phyloP scores from a whole-genome alignment of 2,888 invertebrate species.

The Sarcophaga rosellei region DNA sequence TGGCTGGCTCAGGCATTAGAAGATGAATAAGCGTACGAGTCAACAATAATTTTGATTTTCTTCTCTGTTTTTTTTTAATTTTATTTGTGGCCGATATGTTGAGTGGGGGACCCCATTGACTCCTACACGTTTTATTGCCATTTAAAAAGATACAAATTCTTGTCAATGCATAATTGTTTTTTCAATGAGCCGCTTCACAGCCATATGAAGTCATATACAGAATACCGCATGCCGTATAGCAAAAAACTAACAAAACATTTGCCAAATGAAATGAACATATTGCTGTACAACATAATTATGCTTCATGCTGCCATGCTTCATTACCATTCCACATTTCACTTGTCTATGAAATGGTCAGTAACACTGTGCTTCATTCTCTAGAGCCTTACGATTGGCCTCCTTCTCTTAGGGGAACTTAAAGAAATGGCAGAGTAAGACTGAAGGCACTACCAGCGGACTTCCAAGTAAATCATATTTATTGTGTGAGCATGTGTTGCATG shows the following conservation, averaged over 20 bases:
- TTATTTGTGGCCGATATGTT: neutral
- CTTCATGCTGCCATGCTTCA: conserved; percentile 66
- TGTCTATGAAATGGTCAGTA: conserved; percentile 40
- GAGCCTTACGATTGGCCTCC: neutral
- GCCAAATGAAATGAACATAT: conserved; percentile 58
- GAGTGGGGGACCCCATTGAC: conserved; percentile 50
- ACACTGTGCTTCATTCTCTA: neutral
- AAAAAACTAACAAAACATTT: conserved; percentile 16
- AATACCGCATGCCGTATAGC: conserved; percentile 32
- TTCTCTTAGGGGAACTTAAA: neutral
- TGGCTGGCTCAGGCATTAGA: too few relatives aligned
- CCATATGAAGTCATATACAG: conserved; percentile 23
- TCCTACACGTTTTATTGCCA: conserved; percentile 69
- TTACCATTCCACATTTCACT: conserved; percentile 61
- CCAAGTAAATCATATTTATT: conserved; percentile 58
- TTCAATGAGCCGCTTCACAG: conserved; percentile 58
- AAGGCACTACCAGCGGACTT: too few relatives aligned
- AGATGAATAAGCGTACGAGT: too few relatives aligned
- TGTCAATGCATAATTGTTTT: conserved; percentile 69
- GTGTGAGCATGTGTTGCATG: conserved; percentile 20
- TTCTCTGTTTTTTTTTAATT: neutral
- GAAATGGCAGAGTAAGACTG: conserved; percentile 12
- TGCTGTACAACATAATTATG: conserved; percentile 68
- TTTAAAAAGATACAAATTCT: conserved; percentile 69
- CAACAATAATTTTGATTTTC: too few relatives aligned